phyloP scores from a whole-genome alignment of 1,140 invertebrate species.

The Tetramorium simillimum region DNA sequence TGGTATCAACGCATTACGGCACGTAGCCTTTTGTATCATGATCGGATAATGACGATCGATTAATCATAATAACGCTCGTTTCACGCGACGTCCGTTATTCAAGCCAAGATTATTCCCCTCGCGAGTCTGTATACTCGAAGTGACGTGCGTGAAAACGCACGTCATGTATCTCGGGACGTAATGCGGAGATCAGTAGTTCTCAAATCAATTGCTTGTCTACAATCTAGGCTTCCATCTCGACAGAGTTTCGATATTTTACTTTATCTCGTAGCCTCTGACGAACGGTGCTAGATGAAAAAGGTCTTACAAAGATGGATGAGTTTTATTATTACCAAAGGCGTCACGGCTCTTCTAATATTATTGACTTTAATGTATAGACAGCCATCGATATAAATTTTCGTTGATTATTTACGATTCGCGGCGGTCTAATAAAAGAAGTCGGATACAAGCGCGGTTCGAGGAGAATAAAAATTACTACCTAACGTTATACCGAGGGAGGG shows the following conservation, averaged over 20 bases:
- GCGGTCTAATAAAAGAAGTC: neutral
- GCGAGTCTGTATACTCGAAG: neutral
- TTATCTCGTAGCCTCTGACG: neutral
- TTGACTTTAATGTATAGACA: neutral
- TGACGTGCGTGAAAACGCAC: neutral
- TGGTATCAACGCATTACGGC: neutral
- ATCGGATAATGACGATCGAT: conserved; percentile 44
- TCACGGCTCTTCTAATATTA: neutral
- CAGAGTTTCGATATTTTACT: neutral
- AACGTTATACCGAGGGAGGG: neutral
- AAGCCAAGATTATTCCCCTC: neutral
- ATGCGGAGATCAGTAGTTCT: conserved; percentile 4
- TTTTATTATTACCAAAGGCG: neutral
- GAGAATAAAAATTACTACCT: neutral
- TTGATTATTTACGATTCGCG: neutral
- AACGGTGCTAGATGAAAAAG: neutral
- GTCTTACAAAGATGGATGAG: neutral
- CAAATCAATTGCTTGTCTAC: neutral
- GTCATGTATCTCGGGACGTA: neutral
- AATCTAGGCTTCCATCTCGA: neutral
- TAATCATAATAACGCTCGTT: conserved; percentile 35
- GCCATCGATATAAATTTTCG: neutral
- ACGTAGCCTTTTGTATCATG: conserved; percentile 13
- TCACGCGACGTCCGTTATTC: conserved; percentile 3
- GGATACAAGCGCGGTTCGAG: neutral